These are phyloP conservation scores for Barypeithes pellucidus DNA, from an alignment of 2,888 invertebrate genomes.

Conservation along the genomic window DNA sequence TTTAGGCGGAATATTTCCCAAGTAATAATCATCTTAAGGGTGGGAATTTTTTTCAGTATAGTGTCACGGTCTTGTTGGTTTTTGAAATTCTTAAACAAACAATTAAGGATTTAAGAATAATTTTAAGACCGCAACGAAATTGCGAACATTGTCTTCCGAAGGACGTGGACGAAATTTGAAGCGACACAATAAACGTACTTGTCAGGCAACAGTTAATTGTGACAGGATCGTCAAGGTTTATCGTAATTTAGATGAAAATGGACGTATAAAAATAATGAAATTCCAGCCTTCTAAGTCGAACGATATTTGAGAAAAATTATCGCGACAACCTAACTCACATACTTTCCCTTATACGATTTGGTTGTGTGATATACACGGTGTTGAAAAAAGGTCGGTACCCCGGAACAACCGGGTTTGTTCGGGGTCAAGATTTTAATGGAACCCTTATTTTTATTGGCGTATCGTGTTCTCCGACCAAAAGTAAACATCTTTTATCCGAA, in stretches of 20 bases:
- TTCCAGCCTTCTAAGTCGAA: too few species aligned
- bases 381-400: too few species aligned
- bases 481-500: too few species aligned
- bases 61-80: conserved; percentile 25
- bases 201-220: background rate
- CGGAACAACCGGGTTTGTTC: too few species aligned
- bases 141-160: conserved; percentile 30
- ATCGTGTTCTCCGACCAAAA: too few species aligned
- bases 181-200: conserved; percentile 21
- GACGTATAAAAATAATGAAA: too few species aligned
- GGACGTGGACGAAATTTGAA: conserved; percentile 37
- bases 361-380: too few species aligned
- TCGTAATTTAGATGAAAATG: background rate
- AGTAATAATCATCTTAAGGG: background rate
- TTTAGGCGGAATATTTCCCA: background rate
- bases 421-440: too few species aligned
- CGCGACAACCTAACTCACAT: too few species aligned
- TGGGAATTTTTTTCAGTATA: conserved; percentile 19
- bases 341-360: too few species aligned
- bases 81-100: conserved; percentile 24
- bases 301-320: too few species aligned
- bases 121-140: conserved; percentile 25
- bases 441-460: too few species aligned
- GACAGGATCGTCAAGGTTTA: conserved; percentile 10
- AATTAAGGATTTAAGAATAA: conserved; percentile 14